Evolutionary conservation across 1,140 invertebrate genomes (phyloP).

Genomic region (Aphidius gifuensis): DNA sequence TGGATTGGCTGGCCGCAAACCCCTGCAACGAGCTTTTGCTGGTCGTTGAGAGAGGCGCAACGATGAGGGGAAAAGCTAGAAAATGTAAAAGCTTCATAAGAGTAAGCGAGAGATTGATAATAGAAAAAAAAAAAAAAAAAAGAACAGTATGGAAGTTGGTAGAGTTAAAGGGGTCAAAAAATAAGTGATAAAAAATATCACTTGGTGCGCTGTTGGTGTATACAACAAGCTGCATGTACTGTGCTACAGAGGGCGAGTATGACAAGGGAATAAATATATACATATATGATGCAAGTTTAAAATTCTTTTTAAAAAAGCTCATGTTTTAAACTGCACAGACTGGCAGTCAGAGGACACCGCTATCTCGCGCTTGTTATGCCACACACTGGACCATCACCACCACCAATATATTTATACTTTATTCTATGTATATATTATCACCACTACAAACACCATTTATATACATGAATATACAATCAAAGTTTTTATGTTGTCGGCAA

Average conservation of each 20-base stretch:
- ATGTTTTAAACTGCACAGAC: constrained; percentile 35
- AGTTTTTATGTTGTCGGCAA: constrained; percentile 3
- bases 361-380: constrained; percentile 19
- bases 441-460: too few relatives aligned
- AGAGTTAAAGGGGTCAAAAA: constrained; percentile 26
- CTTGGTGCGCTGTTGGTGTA: constrained; percentile 14
- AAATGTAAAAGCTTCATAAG: not conserved
- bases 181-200: constrained; percentile 18
- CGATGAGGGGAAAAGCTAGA: not conserved
- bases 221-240: not conserved
- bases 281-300: constrained; percentile 9
- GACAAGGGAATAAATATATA: constrained; percentile 19
- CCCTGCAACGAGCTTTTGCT: constrained; percentile 33
- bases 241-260: not conserved
- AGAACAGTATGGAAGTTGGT: constrained; percentile 1
- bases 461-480: too few relatives aligned
- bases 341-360: constrained; percentile 35
- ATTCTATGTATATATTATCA: not conserved
- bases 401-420: not conserved
- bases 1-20: constrained; percentile 48
- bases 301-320: constrained; percentile 45
- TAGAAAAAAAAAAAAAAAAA: not conserved
- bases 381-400: constrained; percentile 12
- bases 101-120: not conserved
- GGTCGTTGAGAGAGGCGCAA: constrained; percentile 7